Evolutionary conservation across 2,888 invertebrate species (phyloP).

Genomic region (Lissonota sp.): DNA sequence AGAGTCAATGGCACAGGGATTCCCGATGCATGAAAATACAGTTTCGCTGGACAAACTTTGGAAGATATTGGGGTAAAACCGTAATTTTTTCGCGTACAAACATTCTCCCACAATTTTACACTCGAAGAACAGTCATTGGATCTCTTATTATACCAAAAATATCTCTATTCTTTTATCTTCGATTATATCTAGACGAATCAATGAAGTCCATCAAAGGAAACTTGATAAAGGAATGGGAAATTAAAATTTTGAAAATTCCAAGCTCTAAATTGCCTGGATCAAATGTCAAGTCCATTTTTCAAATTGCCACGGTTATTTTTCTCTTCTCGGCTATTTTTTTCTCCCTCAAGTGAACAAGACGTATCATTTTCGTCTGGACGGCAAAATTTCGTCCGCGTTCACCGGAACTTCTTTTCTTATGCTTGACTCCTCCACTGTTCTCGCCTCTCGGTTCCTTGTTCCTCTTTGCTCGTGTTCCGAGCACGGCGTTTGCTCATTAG

Average conservation of each 20-base stretch:
- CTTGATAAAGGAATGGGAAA: neutral
- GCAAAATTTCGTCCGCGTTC: slow-evolving; percentile 37
- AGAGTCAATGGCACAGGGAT: slow-evolving; percentile 74
- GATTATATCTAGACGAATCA: neutral
- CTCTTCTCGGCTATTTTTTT: neutral
- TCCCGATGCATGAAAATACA: slow-evolving; percentile 50
- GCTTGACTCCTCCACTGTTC: slow-evolving; percentile 29
- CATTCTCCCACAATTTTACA: neutral
- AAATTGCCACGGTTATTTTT: neutral
- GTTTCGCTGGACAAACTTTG: neutral
- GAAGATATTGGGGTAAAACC: too few species aligned
- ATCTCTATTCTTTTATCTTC: too few species aligned
- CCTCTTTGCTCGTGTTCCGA: slow-evolving; percentile 17
- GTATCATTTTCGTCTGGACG: slow-evolving; percentile 6
- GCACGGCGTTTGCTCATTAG: slow-evolving; percentile 77
- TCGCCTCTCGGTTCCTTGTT: slow-evolving; percentile 17
- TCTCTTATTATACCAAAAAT: too few species aligned
- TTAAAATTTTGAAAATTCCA: too few species aligned
- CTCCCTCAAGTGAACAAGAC: neutral
- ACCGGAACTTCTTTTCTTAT: slow-evolving; percentile 44
- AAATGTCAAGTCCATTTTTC: neutral
- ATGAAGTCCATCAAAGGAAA: neutral
- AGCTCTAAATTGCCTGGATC: too few species aligned
- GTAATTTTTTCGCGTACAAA: neutral
- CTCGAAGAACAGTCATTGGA: too few species aligned